Conservation (phyloP, 2,797 vertebrate species). For the Silurus aristotelis region DNA sequence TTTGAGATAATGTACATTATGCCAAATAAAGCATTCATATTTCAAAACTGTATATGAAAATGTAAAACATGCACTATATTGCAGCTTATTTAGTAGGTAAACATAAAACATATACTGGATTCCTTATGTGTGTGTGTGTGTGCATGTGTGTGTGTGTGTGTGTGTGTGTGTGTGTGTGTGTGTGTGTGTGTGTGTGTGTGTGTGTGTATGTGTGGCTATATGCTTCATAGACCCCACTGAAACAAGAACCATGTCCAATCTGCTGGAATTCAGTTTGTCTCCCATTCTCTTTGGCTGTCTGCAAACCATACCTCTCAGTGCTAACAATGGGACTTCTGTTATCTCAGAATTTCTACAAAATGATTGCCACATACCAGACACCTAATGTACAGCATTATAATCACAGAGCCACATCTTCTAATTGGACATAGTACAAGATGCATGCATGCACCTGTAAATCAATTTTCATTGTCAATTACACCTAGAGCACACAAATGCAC, state of each 20-base stretch:
- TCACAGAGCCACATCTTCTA: constrained; percentile 3
- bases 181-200: constrained; percentile 38
- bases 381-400: constrained; percentile 45
- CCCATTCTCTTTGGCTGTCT: constrained; percentile 51
- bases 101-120: constrained; percentile 26
- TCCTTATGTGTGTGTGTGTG: background rate
- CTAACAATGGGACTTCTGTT: constrained; percentile 58
- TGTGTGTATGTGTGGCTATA: constrained; percentile 9
- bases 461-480: background rate
- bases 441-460: background rate
- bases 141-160: constrained; percentile 25
- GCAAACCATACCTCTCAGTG: constrained; percentile 46
- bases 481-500: background rate
- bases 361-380: constrained; percentile 42
- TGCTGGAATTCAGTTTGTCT: constrained; percentile 51
- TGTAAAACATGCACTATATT: background rate
- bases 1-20: background rate
- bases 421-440: background rate
- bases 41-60: background rate
- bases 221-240: constrained; percentile 42
- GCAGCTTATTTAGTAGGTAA: constrained; percentile 11
- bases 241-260: constrained; percentile 60
- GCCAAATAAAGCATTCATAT: background rate
- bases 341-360: constrained; percentile 25
- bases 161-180: background rate